Conservation (phyloP, 2,113 vertebrate species). For the Symphodus melops region DNA sequence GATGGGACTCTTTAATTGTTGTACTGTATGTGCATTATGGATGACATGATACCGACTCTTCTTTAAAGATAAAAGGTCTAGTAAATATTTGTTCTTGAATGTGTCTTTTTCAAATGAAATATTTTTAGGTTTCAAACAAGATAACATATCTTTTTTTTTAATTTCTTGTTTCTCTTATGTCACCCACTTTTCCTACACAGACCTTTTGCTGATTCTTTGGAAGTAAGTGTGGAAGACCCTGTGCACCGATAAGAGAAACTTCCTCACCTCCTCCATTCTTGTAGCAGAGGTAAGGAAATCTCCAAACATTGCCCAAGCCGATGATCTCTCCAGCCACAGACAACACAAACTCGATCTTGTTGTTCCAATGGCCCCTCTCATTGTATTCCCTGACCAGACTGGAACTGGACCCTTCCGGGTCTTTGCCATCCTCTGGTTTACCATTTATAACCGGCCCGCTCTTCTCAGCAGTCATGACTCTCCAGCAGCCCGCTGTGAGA, state of each 20-base stretch:
- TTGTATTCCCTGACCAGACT: slow-evolving; percentile 87
- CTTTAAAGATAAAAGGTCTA: no score
- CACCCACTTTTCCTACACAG: not conserved
- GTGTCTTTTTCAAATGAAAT: no score
- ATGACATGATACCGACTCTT: slow-evolving; percentile 4
- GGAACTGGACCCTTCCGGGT: slow-evolving; percentile 88
- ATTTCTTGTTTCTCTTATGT: no score
- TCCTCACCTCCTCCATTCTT: slow-evolving; percentile 98
- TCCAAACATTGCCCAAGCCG: slow-evolving; percentile 97
- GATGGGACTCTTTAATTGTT: slow-evolving; percentile 28
- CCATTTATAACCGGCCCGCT: slow-evolving; percentile 94
- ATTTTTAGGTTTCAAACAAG: no score
- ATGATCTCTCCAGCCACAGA: slow-evolving; percentile 99
- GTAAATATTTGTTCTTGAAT: no score
- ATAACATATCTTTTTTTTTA: no score
- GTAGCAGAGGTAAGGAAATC: slow-evolving; percentile 99
- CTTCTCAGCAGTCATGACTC: slow-evolving; percentile 98
- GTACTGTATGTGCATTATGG: slow-evolving; percentile 33
- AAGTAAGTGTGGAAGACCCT: not conserved
- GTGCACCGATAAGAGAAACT: not conserved
- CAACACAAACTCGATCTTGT: slow-evolving; percentile 97
- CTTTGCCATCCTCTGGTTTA: slow-evolving; percentile 92
- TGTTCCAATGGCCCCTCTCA: slow-evolving; percentile 98
- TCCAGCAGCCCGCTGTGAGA: slow-evolving; percentile 82
- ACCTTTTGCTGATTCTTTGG: not conserved